A percentile compares a stretch with the other conserved stretches of the same genome.
Conservation (phyloP, 2,797 vertebrate species). For the Notoglanidium macrostoma region DNA sequence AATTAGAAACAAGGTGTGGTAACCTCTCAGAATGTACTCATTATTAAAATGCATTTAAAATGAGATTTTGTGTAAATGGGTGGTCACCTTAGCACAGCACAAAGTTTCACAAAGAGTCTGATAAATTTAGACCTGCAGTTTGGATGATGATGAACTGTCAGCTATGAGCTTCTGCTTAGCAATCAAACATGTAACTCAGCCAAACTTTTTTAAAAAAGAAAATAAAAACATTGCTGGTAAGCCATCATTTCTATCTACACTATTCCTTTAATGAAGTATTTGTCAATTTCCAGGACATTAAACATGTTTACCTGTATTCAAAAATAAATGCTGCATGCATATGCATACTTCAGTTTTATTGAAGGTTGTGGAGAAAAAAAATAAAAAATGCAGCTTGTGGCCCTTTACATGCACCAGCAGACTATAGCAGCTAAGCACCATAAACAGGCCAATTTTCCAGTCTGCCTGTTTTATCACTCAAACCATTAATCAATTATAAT, state of each 20-base stretch:
- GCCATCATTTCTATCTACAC: neutral
- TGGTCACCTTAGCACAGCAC: neutral
- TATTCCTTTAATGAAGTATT: neutral
- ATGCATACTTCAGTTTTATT: neutral
- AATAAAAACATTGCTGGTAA: neutral
- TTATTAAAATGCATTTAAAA: neutral
- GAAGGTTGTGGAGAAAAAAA: neutral
- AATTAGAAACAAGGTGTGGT: neutral
- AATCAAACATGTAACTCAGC: neutral
- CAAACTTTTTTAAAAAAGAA: too few species aligned
- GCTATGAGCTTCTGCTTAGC: neutral
- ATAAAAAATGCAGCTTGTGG: neutral
- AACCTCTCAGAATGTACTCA: neutral
- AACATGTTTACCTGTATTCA: neutral
- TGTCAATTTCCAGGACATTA: neutral
- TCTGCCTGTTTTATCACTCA: slow-evolving; percentile 10
- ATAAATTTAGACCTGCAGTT: neutral
- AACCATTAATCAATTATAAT: slow-evolving; percentile 11
- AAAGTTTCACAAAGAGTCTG: neutral
- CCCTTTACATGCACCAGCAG: neutral
- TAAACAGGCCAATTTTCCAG: slow-evolving; percentile 12
- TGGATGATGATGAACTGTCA: neutral
- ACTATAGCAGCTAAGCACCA: neutral
- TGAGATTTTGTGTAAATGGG: neutral
- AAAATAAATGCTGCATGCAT: neutral